These are phyloP conservation scores for Carassius auratus DNA, from an alignment of 2,113 vertebrate genomes.

Conservation along the genomic window DNA sequence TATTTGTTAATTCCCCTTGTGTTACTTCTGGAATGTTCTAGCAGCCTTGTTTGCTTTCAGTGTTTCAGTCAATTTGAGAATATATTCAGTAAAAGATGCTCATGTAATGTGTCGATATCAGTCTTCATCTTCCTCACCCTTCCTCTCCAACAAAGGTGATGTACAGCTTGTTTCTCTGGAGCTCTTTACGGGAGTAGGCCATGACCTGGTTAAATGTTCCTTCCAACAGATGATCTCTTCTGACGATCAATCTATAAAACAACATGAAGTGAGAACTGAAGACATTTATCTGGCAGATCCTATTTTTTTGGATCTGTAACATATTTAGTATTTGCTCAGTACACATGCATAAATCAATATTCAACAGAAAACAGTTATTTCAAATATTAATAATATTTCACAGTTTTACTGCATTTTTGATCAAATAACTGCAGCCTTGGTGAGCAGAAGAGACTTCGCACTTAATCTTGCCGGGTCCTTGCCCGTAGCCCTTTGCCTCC, in stretches of 20 bases:
- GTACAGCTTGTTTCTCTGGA: constrained; percentile 90
- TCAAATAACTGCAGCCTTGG: neutral
- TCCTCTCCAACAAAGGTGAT: constrained; percentile 91
- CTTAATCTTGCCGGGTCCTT: constrained; percentile 92
- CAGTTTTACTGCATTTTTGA: neutral
- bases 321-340: neutral
- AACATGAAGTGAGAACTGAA: neutral
- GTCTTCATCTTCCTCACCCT: constrained; percentile 72
- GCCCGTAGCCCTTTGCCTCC: constrained; percentile 90
- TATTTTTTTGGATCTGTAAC: neutral
- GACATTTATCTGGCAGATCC: neutral
- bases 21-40: neutral
- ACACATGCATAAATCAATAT: neutral
- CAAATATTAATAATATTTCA: neutral
- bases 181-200: constrained; percentile 90
- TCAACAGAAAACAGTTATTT: neutral
- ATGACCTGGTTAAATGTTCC: constrained; percentile 93
- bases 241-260: constrained; percentile 82
- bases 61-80: neutral
- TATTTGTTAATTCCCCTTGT: no score
- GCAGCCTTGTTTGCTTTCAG: neutral
- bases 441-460: constrained; percentile 62
- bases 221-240: constrained; percentile 86
- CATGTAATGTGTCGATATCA: neutral
- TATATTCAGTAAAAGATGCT: neutral